Conservation (phyloP, 1,140 invertebrate genomes). For the Drosophila tristis region DNA sequence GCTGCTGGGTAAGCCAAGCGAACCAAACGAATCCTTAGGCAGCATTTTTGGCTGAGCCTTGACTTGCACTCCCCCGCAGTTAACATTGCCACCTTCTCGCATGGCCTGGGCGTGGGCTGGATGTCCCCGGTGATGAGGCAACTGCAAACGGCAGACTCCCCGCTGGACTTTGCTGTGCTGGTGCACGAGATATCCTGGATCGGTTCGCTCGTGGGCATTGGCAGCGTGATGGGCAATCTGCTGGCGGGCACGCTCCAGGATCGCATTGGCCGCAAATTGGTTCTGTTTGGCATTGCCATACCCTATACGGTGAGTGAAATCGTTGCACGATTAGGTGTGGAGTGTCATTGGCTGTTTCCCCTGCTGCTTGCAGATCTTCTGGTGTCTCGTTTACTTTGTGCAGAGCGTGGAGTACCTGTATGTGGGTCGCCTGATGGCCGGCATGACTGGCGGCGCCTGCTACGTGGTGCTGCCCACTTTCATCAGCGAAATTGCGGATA, state of each 20-base stretch:
- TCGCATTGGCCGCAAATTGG: constrained; percentile 67
- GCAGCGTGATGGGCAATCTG: constrained; percentile 67
- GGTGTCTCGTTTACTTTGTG: constrained; percentile 60
- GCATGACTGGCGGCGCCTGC: constrained; percentile 70
- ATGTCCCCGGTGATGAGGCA: constrained; percentile 81
- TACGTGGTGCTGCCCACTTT: constrained; percentile 69
- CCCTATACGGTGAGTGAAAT: constrained; percentile 51
- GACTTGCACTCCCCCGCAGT: constrained; percentile 48
- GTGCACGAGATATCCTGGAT: constrained; percentile 73
- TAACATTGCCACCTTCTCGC: constrained; percentile 82
- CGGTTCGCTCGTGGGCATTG: constrained; percentile 72
- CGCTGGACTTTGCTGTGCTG: constrained; percentile 55
- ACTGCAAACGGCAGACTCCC: constrained; percentile 73
- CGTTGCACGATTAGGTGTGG: neutral
- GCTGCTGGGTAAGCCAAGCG: constrained; percentile 43
- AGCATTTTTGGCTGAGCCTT: neutral
- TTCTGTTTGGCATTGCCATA: constrained; percentile 45
- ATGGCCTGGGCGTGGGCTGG: constrained; percentile 84
- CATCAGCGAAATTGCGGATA: constrained; percentile 74
- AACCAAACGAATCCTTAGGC: too few relatives aligned
- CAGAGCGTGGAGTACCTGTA: constrained; percentile 72
- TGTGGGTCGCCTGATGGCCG: constrained; percentile 80
- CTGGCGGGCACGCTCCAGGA: constrained; percentile 55
- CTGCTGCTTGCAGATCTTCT: constrained; percentile 44
- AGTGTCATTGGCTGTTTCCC: neutral